Base-by-base conservation (phyloP, 53 echinoderm and acorn worm species). In the Paracentrotus lividus region DNA sequence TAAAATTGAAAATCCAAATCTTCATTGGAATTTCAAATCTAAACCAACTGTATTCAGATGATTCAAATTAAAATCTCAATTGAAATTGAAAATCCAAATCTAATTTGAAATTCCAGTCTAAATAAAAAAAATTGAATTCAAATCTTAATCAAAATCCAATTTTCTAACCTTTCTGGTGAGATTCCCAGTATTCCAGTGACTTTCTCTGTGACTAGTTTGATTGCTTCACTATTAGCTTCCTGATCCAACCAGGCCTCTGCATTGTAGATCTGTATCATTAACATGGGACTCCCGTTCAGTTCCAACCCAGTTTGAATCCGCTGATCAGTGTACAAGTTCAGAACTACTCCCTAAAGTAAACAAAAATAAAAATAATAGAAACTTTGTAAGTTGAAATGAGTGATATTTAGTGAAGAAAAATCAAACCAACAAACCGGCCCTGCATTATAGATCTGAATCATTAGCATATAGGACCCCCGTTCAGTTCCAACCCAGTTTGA, bases 341-440 rank as follows among this genome's bases (percentile, higher is more conserved):
- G 78, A 45, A 95, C 95, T 7, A 95, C 95, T 32, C 93, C 95
- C 93, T n/a, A n/a, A n/a, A n/a, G n/a, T n/a, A n/a, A n/a, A n/a
- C n/a, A n/a, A n/a, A n/a, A n/a, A n/a, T n/a, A n/a, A n/a, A n/a
- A n/a, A n/a, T n/a, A n/a, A n/a, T n/a, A n/a, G n/a, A n/a, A n/a
- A n/a, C n/a, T n/a, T 93, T 26, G 24, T 20, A 33, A 42, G 29
- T 72, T 10, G 52, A 42, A 93, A 16, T 21, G 36, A 78, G n/a
- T n/a, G n/a, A n/a, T 52, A 52, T 12, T 12, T 12, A 52, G 52
- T 52, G 15, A 52, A 0, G 15, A 52, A 52, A n/a, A 52, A 52
- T 3, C 52, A 1, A 52, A 2, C 10, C 9, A 52, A 52, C 52
- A 52, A 15, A n/a, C n/a, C n/a, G n/a, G n/a, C 58, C 93, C 95